phyloP scores from a whole-genome alignment of 2,113 vertebrate species.

The Monopterus albus region DNA sequence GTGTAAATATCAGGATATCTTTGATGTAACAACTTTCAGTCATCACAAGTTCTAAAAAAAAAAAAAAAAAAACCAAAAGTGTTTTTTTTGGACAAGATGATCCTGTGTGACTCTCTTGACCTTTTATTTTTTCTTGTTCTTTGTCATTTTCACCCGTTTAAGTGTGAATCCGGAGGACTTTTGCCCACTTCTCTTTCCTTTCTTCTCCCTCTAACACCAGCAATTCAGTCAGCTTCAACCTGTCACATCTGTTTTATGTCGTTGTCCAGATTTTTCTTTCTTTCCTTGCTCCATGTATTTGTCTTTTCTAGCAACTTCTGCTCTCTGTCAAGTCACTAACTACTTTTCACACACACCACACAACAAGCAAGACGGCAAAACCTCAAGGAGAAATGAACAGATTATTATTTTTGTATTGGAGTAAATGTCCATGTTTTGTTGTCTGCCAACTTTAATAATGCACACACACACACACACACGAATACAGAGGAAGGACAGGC shows the following conservation, averaged over 20 bases:
- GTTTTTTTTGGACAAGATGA: background rate
- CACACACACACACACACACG: conserved; percentile 24
- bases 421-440: background rate
- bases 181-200: background rate
- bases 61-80: background rate
- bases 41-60: background rate
- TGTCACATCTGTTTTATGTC: conserved; percentile 42
- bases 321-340: conserved; percentile 15
- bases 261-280: background rate
- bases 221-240: conserved; percentile 17
- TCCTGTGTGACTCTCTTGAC: background rate
- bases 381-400: background rate
- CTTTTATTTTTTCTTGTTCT: no score
- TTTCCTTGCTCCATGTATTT: background rate
- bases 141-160: background rate
- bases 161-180: background rate
- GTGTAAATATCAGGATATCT: background rate
- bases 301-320: background rate
- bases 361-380: conserved; percentile 11
- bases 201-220: background rate
- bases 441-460: conserved; percentile 33
- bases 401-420: background rate
- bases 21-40: background rate
- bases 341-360: background rate
- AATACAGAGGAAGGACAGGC: background rate